Conservation (phyloP, 2,797 vertebrate species). For the Alouatta caraya region DNA sequence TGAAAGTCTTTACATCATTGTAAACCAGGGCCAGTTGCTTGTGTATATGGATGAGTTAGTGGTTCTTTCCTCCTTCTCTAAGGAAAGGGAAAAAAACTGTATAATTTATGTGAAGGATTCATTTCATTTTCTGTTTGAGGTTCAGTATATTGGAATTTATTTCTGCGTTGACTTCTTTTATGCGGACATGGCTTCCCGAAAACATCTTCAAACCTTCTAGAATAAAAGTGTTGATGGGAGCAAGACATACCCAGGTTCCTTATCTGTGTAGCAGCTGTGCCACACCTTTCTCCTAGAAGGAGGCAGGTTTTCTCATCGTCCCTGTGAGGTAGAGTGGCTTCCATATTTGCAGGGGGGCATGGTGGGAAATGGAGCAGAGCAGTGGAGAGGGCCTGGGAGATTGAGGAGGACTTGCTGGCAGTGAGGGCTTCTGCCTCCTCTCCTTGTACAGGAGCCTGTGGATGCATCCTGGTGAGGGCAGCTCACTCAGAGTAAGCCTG, state of each 20-base stretch:
- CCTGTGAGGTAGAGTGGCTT: background rate
- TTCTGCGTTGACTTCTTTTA: background rate
- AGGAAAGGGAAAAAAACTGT: background rate
- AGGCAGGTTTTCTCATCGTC: background rate
- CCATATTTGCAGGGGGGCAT: background rate
- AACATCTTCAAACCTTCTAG: background rate
- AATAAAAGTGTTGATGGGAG: background rate
- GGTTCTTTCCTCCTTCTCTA: background rate
- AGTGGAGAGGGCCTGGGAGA: background rate
- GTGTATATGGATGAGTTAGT: background rate
- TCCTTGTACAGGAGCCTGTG: background rate
- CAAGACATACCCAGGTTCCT: background rate
- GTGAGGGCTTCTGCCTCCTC: background rate
- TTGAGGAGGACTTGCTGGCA: background rate
- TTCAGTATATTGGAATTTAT: background rate
- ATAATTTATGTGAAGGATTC: background rate
- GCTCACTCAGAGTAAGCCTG: background rate
- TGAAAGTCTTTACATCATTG: background rate
- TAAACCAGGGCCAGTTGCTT: background rate
- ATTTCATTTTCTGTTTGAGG: conserved; percentile 18
- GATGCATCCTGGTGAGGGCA: background rate
- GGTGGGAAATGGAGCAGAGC: background rate
- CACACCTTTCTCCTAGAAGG: too few relatives aligned
- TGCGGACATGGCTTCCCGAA: background rate
- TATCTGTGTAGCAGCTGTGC: background rate